Conservation (phyloP, 2,113 vertebrate genomes). For the Sebastes fasciatus region DNA sequence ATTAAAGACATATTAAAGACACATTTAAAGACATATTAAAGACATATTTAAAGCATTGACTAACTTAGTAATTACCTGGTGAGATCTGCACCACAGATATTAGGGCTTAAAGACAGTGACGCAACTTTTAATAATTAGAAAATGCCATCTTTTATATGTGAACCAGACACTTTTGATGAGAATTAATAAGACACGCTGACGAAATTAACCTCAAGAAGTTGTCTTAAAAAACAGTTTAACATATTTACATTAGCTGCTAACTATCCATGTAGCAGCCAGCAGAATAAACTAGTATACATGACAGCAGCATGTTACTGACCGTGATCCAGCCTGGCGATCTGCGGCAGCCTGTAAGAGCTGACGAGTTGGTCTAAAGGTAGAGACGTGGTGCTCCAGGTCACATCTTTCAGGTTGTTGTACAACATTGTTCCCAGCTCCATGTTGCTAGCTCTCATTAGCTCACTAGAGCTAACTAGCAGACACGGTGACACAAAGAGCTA, state of each 20-base stretch:
- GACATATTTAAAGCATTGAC: not conserved
- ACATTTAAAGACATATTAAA: too few relatives aligned
- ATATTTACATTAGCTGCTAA: conserved; percentile 31
- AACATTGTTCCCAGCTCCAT: conserved; percentile 87
- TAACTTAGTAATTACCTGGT: too few relatives aligned
- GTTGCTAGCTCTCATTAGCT: conserved; percentile 75
- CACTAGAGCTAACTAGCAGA: conserved; percentile 57
- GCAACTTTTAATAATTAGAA: not conserved
- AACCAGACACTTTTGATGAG: not conserved
- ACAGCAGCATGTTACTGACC: conserved; percentile 82
- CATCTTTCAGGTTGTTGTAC: conserved; percentile 92
- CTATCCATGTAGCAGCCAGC: conserved; percentile 47
- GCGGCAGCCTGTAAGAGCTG: conserved; percentile 92
- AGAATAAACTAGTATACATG: not conserved
- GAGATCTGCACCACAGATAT: not conserved
- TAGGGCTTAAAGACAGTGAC: not conserved
- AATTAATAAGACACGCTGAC: not conserved
- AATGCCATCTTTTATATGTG: not conserved
- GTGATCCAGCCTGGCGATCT: conserved; percentile 90
- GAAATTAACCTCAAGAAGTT: not conserved
- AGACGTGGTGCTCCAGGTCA: conserved; percentile 93
- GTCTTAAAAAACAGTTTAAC: not conserved
- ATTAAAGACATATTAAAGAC: too few relatives aligned
- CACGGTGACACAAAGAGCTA: conserved; percentile 56
- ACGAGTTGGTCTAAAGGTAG: conserved; percentile 93